phyloP scores from a whole-genome alignment of 2,797 vertebrate species.

The Etheostoma nigrum region DNA sequence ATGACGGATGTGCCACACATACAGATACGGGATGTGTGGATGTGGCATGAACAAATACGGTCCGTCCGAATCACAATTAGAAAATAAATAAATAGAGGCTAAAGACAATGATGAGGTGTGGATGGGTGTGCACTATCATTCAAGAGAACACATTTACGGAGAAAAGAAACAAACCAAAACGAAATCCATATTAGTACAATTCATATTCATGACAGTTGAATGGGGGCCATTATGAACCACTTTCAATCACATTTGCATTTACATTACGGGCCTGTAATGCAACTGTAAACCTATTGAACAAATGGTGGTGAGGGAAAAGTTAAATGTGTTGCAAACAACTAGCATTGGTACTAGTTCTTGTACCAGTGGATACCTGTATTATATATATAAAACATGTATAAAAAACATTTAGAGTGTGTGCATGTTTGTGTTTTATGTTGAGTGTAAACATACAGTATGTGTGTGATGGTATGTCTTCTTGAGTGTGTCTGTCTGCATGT shows the following conservation, averaged over 20 bases:
- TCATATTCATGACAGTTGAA: conserved; percentile 76
- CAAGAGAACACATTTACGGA: conserved; percentile 38
- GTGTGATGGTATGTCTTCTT: neutral
- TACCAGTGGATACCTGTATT: neutral
- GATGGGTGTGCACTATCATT: conserved; percentile 58
- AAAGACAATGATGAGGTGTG: conserved; percentile 72
- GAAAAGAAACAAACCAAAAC: conserved; percentile 67
- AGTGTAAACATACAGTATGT: conserved; percentile 5
- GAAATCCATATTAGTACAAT: conserved; percentile 73
- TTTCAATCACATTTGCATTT: conserved; percentile 80
- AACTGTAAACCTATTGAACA: conserved; percentile 36
- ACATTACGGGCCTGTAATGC: conserved; percentile 67
- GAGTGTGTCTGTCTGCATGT: conserved; percentile 8
- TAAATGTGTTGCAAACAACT: conserved; percentile 24
- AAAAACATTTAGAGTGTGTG: neutral
- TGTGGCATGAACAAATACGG: conserved; percentile 62
- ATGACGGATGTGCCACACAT: conserved; percentile 78
- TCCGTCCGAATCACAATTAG: conserved; percentile 71
- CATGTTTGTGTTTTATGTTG: neutral
- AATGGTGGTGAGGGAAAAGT: conserved; percentile 30
- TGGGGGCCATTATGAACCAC: conserved; percentile 67
- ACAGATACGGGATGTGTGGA: conserved; percentile 48
- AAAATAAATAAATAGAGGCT: conserved; percentile 73
- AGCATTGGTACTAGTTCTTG: neutral
- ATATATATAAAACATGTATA: neutral